A percentile compares a stretch with the other conserved stretches of the same genome.
These are phyloP conservation scores for Pelecanus crispus DNA, from an alignment of 2,113 vertebrate genomes.

Conservation along the genomic window DNA sequence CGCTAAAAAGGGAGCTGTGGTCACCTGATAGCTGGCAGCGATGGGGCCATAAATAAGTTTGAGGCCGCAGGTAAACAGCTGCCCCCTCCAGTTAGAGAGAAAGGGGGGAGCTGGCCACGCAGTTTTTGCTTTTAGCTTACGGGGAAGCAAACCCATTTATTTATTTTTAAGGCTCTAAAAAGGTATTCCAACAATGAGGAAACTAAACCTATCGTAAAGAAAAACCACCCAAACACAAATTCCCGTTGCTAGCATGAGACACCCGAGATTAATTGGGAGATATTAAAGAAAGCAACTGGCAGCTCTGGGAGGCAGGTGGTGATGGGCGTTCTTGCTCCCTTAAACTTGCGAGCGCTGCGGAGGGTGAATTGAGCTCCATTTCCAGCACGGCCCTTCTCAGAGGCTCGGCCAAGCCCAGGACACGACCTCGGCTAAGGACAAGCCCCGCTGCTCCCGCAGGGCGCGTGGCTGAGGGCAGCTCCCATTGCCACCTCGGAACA, in stretches of 20 bases:
- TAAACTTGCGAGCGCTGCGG: rapidly evolving
- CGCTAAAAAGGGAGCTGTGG: neutral
- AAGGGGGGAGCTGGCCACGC: neutral
- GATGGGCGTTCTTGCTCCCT: neutral
- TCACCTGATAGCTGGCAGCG: neutral
- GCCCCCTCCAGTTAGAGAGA: neutral
- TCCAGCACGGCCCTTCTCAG: neutral
- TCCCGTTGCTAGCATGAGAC: rapidly evolving
- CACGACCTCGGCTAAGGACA: neutral
- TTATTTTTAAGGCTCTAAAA: neutral
- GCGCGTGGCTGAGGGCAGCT: rapidly evolving
- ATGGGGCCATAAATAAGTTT: neutral
- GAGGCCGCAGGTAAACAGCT: neutral
- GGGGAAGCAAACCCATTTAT: neutral
- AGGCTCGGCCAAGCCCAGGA: rapidly evolving
- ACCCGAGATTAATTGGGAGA: rapidly evolving
- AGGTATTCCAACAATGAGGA: neutral
- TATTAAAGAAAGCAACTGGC: neutral
- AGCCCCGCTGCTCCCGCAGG: neutral
- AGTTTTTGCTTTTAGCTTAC: neutral
- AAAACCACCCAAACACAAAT: neutral
- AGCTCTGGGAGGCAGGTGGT: neutral
- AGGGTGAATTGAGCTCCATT: neutral
- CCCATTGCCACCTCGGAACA: neutral
- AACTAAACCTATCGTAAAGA: neutral